Conservation (phyloP, 2,113 vertebrate species). For the Syngnathoides biaculeatus region DNA sequence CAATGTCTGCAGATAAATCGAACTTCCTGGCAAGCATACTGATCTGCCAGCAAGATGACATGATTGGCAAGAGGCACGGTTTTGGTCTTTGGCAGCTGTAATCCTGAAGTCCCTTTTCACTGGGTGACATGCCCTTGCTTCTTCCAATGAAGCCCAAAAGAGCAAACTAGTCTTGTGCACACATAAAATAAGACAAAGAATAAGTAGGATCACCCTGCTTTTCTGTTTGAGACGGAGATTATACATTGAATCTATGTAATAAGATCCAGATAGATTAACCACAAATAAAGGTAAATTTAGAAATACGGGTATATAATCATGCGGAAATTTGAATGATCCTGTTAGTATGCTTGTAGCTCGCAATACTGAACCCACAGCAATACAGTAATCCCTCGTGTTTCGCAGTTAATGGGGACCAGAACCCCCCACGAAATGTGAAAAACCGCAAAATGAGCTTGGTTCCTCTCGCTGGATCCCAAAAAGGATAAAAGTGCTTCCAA, state of each 20-base stretch:
- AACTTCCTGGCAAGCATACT: slow-evolving; percentile 41
- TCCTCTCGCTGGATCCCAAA: too few species aligned
- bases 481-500: too few species aligned
- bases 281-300: neutral
- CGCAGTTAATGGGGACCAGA: too few species aligned
- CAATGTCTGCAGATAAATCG: slow-evolving; percentile 54
- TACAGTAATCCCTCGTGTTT: too few species aligned
- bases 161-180: slow-evolving; percentile 1
- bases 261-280: neutral
- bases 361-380: too few species aligned
- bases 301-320: neutral
- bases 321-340: neutral
- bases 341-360: too few species aligned
- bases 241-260: too few species aligned
- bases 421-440: too few species aligned
- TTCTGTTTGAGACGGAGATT: neutral
- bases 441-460: too few species aligned
- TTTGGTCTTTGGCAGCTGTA: slow-evolving; percentile 49
- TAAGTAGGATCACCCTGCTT: neutral
- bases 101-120: slow-evolving; percentile 40
- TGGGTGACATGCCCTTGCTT: slow-evolving; percentile 30
- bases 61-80: slow-evolving; percentile 49
- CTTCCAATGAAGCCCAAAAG: slow-evolving; percentile 23
- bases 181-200: neutral
- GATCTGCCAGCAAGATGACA: slow-evolving; percentile 57